phyloP scores from a whole-genome alignment of 2,113 vertebrate species.

The Pachycephala philippinensis region DNA sequence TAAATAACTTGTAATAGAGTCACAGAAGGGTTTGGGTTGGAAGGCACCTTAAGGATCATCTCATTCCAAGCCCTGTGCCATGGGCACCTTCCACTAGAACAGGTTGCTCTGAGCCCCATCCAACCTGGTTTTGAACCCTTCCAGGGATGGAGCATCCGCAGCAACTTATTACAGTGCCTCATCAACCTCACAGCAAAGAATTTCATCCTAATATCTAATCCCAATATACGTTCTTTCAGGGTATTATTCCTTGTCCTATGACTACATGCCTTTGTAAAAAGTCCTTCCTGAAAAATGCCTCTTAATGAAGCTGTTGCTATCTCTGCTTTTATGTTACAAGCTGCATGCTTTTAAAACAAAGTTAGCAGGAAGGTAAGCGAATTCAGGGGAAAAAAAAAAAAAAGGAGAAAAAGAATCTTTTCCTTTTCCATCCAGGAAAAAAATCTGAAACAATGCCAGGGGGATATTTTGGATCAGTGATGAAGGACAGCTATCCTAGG shows the following conservation, averaged over 20 bases:
- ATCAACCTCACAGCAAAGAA: not conserved
- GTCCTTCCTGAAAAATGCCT: not conserved
- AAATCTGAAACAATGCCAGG: not conserved
- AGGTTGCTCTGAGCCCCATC: not conserved
- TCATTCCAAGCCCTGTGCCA: not conserved
- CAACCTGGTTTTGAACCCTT: not conserved
- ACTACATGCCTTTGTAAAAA: not conserved
- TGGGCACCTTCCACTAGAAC: not conserved
- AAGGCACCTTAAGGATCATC: not conserved
- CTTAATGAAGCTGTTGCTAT: not conserved
- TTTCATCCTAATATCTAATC: not conserved
- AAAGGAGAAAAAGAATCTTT: not conserved
- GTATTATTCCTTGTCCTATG: not conserved
- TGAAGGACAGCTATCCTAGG: not conserved
- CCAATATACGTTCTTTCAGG: not conserved
- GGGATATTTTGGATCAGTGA: not conserved
- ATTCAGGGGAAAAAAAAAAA: not conserved
- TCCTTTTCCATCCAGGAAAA: not conserved
- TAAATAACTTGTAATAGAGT: not conserved
- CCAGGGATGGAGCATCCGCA: not conserved
- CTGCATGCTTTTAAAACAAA: not conserved
- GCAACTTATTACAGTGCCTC: not conserved
- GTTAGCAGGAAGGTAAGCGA: accelerated
- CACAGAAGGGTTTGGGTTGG: not conserved
- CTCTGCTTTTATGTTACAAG: not conserved